Conservation (phyloP, 2,888 invertebrate species). For the Cephus runcator region DNA sequence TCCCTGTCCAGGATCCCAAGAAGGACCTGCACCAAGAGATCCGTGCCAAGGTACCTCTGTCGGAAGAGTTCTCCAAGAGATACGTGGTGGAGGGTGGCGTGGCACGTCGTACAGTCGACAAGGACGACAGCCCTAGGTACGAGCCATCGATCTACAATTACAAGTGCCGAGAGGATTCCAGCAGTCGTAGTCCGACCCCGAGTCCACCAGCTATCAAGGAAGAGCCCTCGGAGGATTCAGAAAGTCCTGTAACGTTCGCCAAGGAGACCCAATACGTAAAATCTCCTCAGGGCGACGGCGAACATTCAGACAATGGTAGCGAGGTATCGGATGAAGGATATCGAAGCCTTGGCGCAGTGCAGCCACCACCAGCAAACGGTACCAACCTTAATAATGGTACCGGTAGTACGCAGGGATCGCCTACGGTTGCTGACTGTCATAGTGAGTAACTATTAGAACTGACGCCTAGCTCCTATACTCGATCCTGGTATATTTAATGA, state of each 20-base stretch:
- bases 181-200: constrained; percentile 54
- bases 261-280: constrained; percentile 52
- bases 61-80: constrained; percentile 56
- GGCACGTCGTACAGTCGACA: constrained; percentile 50
- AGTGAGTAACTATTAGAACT: constrained; percentile 41
- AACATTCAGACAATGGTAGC: constrained; percentile 78
- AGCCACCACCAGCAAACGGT: constrained; percentile 67
- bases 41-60: constrained; percentile 45
- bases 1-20: constrained; percentile 47
- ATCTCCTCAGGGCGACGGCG: constrained; percentile 55
- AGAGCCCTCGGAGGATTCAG: constrained; percentile 28
- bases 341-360: constrained; percentile 80
- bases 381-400: constrained; percentile 29
- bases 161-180: constrained; percentile 50
- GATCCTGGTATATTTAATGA: not conserved
- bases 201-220: constrained; percentile 37
- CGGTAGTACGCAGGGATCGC: constrained; percentile 43
- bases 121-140: constrained; percentile 57
- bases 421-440: constrained; percentile 58
- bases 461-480: not conserved
- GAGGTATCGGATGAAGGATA: constrained; percentile 89
- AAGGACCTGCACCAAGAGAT: constrained; percentile 50
- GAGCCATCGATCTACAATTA: constrained; percentile 59
- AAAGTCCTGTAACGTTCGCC: constrained; percentile 40
- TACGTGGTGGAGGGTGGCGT: constrained; percentile 59